Base-by-base conservation (phyloP, 2,888 invertebrate species). In the Patella ulyssiponensis region DNA sequence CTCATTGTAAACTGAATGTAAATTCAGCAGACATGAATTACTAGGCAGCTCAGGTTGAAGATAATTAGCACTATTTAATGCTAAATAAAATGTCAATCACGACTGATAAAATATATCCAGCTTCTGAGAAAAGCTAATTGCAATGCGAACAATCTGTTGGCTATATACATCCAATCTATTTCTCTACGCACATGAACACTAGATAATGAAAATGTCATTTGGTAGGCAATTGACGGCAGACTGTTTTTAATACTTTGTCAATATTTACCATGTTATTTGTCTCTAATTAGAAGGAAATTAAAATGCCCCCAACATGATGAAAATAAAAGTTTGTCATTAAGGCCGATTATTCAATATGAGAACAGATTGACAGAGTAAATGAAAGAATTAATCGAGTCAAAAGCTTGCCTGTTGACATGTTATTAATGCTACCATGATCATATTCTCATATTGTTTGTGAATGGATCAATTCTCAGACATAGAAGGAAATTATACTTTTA, bases 241-340 rank as follows among this genome's bases (percentile, higher is more conserved):
- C 64, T 23, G 64, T 64, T 64, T 23, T 72, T 76, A 69, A 58
- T 27, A 54, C 44, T 20, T 11, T 71, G 73, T 76, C 76, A 76
- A 76, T 76, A 76, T 76, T 77, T 74, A 69, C 58, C 70, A 73
- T 58, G 76, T 72, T 76, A 75, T 75, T 79, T 77, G 64, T 54
- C 53, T 69, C 79, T 79, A 79, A 79, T 79, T 79, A 77, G 74
- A 69, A 77, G 79, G 79, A 79, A 79, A 79, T 79, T 79, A 77
- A 77, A 79, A 77, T 79, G 74, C 33, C 64, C 44, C 52, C 33
- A 69, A 64, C 72, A 20, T 71, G 71, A 76, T 76, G 76, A 69
- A 76, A 76, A 71, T 76, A 76, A 56, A 76, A 54, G 54, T 76
- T 71, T 20, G 64, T 64, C 23, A 12, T 20, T 23, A 64, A 23